Percentiles rank a stretch among this genome's conserved stretches.
Evolutionary conservation across 2,888 invertebrate species (phyloP).

Genomic region (Philonicus albiceps): DNA sequence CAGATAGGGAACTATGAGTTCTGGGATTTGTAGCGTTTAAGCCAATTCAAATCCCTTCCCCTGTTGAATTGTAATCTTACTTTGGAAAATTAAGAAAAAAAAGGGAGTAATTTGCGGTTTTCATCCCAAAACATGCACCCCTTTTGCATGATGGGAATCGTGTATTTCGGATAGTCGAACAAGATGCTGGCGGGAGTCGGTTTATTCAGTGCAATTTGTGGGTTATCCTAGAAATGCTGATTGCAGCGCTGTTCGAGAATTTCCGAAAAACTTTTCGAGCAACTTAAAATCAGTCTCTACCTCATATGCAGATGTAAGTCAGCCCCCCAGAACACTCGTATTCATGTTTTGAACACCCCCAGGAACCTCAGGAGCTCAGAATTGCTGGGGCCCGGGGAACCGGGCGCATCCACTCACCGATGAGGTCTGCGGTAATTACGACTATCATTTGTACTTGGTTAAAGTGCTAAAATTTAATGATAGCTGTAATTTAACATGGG

Average conservation of each 20-base stretch:
- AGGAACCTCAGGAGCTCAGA: background rate
- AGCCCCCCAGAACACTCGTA: background rate
- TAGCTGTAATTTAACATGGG: conserved; percentile 38
- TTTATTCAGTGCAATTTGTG: background rate
- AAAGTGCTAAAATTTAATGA: conserved; percentile 42
- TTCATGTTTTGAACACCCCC: background rate
- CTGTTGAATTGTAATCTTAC: background rate
- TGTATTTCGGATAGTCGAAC: background rate
- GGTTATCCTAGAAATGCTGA: background rate
- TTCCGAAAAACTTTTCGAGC: background rate
- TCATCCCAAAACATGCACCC: background rate
- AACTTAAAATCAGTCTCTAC: background rate
- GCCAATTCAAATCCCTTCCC: background rate
- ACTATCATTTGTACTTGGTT: conserved; percentile 40
- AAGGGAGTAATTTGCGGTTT: background rate
- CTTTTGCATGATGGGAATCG: background rate
- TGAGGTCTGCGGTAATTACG: conserved; percentile 33
- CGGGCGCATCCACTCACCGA: background rate
- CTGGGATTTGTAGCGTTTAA: background rate
- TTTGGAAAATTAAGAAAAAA: background rate
- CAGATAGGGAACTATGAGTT: background rate
- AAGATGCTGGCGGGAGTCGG: background rate
- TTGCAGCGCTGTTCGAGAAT: background rate
- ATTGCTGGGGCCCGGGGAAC: background rate
- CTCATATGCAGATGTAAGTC: background rate